Evolutionary conservation across 37 sponge, comb jelly and placozoan genomes (phyloP).

Genomic region (Theonella swinhoei): DNA sequence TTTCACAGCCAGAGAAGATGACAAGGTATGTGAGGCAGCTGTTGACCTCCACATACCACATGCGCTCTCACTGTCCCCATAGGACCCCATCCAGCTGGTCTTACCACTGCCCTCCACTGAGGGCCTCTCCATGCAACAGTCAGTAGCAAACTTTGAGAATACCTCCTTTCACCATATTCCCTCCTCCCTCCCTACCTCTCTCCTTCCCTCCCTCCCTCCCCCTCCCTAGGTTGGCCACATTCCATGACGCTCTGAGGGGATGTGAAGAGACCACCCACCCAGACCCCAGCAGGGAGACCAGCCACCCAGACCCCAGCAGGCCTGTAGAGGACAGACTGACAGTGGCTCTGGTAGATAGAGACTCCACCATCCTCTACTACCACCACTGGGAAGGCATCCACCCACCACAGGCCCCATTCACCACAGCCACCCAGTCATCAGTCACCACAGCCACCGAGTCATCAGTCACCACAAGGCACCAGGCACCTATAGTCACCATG

Average conservation of each 20-base stretch:
- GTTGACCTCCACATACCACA: too few species aligned
- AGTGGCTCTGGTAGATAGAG: constrained; percentile 48
- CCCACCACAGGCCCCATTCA: too few species aligned
- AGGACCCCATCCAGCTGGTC: not conserved
- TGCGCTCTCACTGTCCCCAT: too few species aligned
- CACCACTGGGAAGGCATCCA: constrained; percentile 24
- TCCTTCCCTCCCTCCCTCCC: not conserved
- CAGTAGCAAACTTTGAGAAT: not conserved
- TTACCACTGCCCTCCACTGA: constrained; percentile 25
- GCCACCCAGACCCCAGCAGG: not conserved
- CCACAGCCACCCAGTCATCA: too few species aligned
- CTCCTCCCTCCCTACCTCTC: not conserved
- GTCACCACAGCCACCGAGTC: constrained; percentile 6
- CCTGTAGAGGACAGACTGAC: constrained; percentile 21
- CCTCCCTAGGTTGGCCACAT: not conserved
- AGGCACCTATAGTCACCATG: not conserved
- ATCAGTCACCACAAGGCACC: not conserved
- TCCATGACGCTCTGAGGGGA: not conserved
- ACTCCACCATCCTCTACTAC: constrained; percentile 47
- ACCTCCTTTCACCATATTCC: too few species aligned
- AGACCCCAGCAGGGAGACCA: not conserved
- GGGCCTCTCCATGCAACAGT: constrained; percentile 12
- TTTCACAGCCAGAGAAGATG: constrained; percentile 4
- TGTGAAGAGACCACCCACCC: not conserved
- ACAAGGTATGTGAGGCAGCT: not conserved